These are phyloP conservation scores for Seriola dumerili DNA, from an alignment of 2,113 vertebrate species.

Conservation along the genomic window DNA sequence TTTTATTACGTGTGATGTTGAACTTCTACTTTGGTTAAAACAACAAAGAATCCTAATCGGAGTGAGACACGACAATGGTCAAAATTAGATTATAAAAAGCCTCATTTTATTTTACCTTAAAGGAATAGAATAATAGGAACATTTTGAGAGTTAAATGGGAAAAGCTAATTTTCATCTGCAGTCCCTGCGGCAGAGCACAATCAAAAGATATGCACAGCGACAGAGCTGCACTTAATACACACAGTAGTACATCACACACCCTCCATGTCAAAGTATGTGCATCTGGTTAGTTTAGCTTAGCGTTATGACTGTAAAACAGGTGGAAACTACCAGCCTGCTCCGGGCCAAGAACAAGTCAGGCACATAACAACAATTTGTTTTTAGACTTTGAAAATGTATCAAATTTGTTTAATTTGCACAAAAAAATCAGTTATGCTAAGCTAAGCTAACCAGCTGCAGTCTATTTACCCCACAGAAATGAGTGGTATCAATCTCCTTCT, in stretches of 20 bases:
- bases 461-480: background rate
- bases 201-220: background rate
- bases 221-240: background rate
- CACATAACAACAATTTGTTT: slow-evolving; percentile 1
- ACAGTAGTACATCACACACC: background rate
- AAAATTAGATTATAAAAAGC: background rate
- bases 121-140: too few relatives aligned
- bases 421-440: background rate
- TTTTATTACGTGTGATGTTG: background rate
- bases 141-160: too few relatives aligned
- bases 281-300: background rate
- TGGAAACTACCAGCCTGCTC: background rate
- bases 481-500: background rate
- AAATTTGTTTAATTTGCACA: too few relatives aligned
- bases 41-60: background rate
- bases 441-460: background rate
- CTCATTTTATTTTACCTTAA: too few relatives aligned
- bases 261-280: background rate
- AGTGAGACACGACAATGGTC: background rate
- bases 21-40: background rate
- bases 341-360: background rate
- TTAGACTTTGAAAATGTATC: background rate
- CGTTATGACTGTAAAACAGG: background rate
- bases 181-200: too few relatives aligned
- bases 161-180: background rate